Evolutionary conservation across 2,797 vertebrate species (phyloP).

Genomic region (Zonotrichia albicollis): DNA sequence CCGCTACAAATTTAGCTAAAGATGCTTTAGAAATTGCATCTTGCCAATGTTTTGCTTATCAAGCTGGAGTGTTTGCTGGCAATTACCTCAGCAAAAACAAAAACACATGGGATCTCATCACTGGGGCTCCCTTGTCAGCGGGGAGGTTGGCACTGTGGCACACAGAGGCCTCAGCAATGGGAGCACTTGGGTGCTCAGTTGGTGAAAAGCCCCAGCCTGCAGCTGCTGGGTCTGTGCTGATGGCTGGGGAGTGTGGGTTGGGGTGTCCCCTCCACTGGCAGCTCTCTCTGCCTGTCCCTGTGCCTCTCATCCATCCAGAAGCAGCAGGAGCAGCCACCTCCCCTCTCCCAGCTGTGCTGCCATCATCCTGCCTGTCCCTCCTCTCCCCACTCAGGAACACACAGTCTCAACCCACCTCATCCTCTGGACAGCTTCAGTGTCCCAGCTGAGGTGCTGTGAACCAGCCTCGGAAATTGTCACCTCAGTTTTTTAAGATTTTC

Average conservation of each 20-base stretch:
- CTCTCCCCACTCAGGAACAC: neutral
- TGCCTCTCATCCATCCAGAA: neutral
- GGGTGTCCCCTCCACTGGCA: neutral
- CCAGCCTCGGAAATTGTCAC: neutral
- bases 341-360: neutral
- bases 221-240: neutral
- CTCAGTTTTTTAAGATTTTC: too few relatives aligned
- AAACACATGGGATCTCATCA: neutral
- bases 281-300: neutral
- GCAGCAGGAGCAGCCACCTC: neutral
- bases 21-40: constrained; percentile 60
- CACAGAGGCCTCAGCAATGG: neutral
- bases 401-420: neutral
- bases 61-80: constrained; percentile 12
- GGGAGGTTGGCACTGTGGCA: neutral
- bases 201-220: rapidly evolving
- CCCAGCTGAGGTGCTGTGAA: neutral
- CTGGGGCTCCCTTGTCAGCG: neutral
- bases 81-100: constrained; percentile 32
- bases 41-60: constrained; percentile 61
- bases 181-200: neutral
- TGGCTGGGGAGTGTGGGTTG: neutral
- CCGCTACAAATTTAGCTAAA: constrained; percentile 66
- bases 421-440: neutral
- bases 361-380: neutral